Percentiles rank a stretch among this genome's conserved stretches.
These are phyloP conservation scores for Philaenus spumarius DNA, from an alignment of 1,140 invertebrate species.

Conservation along the genomic window DNA sequence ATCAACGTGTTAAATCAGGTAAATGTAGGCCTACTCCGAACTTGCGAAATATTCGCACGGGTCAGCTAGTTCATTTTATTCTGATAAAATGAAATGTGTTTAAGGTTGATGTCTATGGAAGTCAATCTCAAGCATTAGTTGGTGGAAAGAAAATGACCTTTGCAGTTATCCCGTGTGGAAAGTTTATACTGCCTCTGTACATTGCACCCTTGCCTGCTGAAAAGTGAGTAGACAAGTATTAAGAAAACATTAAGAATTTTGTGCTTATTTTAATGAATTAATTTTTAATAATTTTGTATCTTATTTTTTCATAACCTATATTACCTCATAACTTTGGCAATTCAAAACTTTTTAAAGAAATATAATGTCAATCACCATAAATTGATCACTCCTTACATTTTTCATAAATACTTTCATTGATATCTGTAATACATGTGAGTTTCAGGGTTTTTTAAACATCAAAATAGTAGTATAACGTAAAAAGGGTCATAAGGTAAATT, in stretches of 20 bases:
- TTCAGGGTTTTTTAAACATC: slow-evolving; percentile 24
- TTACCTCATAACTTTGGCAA: background rate
- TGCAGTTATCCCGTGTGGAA: slow-evolving; percentile 51
- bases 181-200: slow-evolving; percentile 60
- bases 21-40: too few species aligned
- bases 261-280: background rate
- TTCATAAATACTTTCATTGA: too few species aligned
- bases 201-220: slow-evolving; percentile 64
- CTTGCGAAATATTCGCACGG: too few species aligned
- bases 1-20: too few species aligned
- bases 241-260: background rate
- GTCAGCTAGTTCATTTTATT: too few species aligned
- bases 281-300: background rate
- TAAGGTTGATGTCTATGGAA: slow-evolving; percentile 50
- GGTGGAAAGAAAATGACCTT: slow-evolving; percentile 62
- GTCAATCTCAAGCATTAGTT: slow-evolving; percentile 51
- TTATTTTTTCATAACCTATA: background rate
- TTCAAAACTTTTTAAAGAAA: too few species aligned
- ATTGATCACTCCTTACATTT: too few species aligned
- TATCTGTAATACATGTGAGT: slow-evolving; percentile 14
- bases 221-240: slow-evolving; percentile 44
- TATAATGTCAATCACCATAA: too few species aligned
- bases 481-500: too few species aligned
- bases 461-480: too few species aligned
- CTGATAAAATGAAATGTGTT: slow-evolving; percentile 5